These are phyloP conservation scores for Psilopsiagon aurifrons DNA, from an alignment of 2,113 vertebrate species.

Conservation along the genomic window DNA sequence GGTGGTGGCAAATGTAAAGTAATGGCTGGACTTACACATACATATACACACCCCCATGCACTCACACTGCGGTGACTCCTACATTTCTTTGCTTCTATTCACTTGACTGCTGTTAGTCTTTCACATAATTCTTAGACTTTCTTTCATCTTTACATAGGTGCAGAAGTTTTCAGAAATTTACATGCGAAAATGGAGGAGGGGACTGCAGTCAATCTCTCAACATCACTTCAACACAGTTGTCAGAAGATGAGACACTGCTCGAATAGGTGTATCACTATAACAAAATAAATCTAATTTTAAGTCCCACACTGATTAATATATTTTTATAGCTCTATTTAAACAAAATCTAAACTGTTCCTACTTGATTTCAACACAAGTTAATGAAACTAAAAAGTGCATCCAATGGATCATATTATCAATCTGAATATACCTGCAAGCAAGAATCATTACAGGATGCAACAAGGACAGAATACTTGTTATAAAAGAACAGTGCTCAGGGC, in stretches of 20 bases:
- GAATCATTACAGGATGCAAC: background rate
- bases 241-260: background rate
- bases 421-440: background rate
- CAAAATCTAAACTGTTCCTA: background rate
- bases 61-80: background rate
- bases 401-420: background rate
- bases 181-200: background rate
- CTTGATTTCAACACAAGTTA: background rate
- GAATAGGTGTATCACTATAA: background rate
- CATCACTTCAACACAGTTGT: background rate
- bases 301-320: background rate
- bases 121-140: background rate
- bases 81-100: background rate
- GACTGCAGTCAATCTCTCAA: background rate
- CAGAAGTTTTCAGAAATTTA: background rate
- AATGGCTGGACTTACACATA: too few relatives aligned
- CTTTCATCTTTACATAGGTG: background rate
- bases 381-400: background rate
- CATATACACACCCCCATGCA: accelerated
- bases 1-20: background rate
- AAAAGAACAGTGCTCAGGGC: background rate
- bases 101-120: background rate
- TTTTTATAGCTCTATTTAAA: background rate
- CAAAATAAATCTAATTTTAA: background rate
- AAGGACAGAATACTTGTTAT: background rate